Conservation (phyloP, 2,113 vertebrate genomes). For the Capreolus pygargus region DNA sequence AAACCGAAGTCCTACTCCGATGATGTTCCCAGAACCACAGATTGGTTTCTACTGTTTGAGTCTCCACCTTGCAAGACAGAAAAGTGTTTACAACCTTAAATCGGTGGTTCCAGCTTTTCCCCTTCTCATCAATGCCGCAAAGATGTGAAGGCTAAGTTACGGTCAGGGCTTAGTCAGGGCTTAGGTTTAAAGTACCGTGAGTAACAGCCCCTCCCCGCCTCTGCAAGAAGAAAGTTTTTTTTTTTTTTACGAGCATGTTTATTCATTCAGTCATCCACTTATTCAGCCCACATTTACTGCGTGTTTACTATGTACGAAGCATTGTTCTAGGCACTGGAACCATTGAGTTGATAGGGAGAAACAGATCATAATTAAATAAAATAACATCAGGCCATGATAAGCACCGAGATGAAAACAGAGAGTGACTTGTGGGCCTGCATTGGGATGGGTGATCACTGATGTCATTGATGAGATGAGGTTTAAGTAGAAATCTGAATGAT, state of each 20-base stretch:
- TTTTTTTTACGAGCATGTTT: neutral
- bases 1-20: slow-evolving; percentile 40
- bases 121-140: slow-evolving; percentile 40
- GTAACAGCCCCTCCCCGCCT: neutral
- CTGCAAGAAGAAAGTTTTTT: neutral
- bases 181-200: neutral
- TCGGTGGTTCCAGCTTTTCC: slow-evolving; percentile 7
- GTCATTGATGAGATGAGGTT: neutral
- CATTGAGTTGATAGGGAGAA: neutral
- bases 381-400: neutral
- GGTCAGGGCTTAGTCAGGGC: neutral
- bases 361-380: neutral
- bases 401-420: neutral
- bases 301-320: neutral
- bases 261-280: neutral
- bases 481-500: neutral
- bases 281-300: neutral
- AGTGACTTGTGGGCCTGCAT: neutral
- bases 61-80: neutral
- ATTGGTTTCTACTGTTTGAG: neutral
- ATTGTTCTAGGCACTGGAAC: neutral
- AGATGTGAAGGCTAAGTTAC: slow-evolving; percentile 47
- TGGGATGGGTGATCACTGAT: neutral
- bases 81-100: slow-evolving; percentile 37
- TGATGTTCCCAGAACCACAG: slow-evolving; percentile 35